A percentile compares a stretch with the other conserved stretches of the same genome.
phyloP scores from a whole-genome alignment of 2,113 vertebrate genomes.

The Podarcis muralis region DNA sequence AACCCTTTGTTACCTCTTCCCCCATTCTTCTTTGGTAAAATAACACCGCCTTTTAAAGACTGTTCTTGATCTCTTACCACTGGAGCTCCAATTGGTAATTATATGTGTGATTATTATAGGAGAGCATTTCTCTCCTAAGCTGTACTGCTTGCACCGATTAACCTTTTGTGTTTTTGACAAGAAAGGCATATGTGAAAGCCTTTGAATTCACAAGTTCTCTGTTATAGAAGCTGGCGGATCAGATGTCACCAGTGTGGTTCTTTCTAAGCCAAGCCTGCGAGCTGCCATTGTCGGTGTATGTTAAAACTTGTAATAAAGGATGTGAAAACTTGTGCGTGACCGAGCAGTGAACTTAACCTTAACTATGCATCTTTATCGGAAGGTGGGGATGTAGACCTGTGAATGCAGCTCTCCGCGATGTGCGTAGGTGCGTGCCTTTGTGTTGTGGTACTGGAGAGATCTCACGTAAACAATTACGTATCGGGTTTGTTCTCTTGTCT shows the following conservation, averaged over 20 bases:
- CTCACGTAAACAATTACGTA: neutral
- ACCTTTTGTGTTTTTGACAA: conserved; percentile 41
- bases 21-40: conserved; percentile 19
- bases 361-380: conserved; percentile 31
- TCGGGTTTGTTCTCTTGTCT: neutral
- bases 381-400: conserved; percentile 34
- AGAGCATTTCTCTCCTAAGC: conserved; percentile 43
- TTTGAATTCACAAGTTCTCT: conserved; percentile 53
- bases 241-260: conserved; percentile 40
- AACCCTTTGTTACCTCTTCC: neutral
- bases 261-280: conserved; percentile 59
- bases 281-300: conserved; percentile 41
- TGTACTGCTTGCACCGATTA: conserved; percentile 39
- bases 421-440: neutral
- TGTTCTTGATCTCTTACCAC: neutral
- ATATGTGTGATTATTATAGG: conserved; percentile 33
- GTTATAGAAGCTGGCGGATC: conserved; percentile 40
- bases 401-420: conserved; percentile 24
- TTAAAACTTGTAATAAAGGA: conserved; percentile 60
- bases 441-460: neutral
- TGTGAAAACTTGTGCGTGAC: conserved; percentile 56
- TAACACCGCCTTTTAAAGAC: conserved; percentile 10
- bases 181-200: conserved; percentile 4
- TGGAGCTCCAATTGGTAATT: conserved; percentile 44
- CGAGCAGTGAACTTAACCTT: conserved; percentile 49